Percentiles rank a stretch among this genome's conserved stretches.
Conservation (phyloP, 1,140 invertebrate species). For the Parasteatoda tepidariorum region DNA sequence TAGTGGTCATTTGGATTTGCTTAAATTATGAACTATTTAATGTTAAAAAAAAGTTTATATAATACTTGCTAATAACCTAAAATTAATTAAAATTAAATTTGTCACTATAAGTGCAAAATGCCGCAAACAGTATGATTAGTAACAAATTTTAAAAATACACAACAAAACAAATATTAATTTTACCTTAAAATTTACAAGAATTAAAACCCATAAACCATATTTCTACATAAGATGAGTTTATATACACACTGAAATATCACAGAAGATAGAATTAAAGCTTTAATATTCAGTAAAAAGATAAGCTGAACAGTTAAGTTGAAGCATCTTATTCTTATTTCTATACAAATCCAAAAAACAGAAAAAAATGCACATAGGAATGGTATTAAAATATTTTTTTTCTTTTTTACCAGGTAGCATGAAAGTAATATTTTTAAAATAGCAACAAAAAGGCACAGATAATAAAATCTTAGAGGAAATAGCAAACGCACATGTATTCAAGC, state of each 20-base stretch:
- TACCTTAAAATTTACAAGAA: no score
- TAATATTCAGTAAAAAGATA: conserved; percentile 10
- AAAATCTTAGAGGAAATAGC: conserved; percentile 5
- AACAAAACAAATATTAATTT: no score
- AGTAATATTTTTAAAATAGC: conserved; percentile 26
- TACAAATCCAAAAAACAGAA: no score
- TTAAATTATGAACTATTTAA: no score
- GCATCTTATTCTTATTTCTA: neutral
- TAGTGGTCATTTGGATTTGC: no score
- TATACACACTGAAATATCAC: conserved; percentile 45
- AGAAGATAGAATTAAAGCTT: conserved; percentile 43
- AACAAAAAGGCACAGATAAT: conserved; percentile 40
- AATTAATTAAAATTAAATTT: no score
- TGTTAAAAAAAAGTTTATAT: no score
- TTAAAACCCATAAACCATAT: neutral
- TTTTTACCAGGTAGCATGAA: neutral
- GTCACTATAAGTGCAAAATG: no score
- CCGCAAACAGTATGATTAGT: no score
- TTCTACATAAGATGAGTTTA: conserved; percentile 31
- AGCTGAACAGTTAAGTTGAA: neutral
- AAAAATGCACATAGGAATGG: neutral
- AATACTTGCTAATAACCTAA: no score
- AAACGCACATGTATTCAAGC: conserved; percentile 19
- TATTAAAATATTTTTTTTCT: neutral
- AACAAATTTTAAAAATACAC: no score